phyloP scores from a whole-genome alignment of 2,888 invertebrate species.

The Colostygia pectinataria region DNA sequence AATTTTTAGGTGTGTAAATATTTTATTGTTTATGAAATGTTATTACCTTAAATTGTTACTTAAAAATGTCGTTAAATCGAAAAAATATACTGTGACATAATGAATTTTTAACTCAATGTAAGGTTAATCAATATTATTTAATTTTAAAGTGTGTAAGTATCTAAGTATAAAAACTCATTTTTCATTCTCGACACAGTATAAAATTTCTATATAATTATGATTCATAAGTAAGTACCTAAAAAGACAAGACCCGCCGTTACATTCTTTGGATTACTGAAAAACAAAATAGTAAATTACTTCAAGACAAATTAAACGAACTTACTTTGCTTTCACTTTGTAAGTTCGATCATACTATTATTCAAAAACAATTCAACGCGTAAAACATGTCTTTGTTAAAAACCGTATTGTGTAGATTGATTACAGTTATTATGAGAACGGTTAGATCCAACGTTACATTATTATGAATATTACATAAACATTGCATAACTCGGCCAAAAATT shows the following conservation, averaged over 20 bases:
- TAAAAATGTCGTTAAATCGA: constrained; percentile 68
- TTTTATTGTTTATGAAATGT: constrained; percentile 57
- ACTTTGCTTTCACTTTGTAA: neutral
- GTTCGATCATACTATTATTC: neutral
- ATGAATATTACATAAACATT: too few species aligned
- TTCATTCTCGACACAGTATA: neutral
- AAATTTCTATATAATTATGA: neutral
- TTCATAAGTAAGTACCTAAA: constrained; percentile 3
- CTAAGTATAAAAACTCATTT: neutral
- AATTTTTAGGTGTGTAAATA: constrained; percentile 76
- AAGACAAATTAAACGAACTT: neutral
- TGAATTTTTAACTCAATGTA: constrained; percentile 38
- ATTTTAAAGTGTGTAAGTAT: constrained; percentile 1
- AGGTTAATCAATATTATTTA: constrained; percentile 28
- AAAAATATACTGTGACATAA: constrained; percentile 61
- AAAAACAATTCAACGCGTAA: too few species aligned
- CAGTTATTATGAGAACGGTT: too few species aligned
- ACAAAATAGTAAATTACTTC: neutral
- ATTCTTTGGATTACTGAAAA: too few species aligned
- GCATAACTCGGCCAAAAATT: too few species aligned
- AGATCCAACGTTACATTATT: too few species aligned
- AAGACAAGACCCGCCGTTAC: neutral
- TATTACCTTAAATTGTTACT: constrained; percentile 67
- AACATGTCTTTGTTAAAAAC: too few species aligned
- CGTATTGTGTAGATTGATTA: too few species aligned